Base-by-base conservation (phyloP, 2,888 invertebrate species). In the Melipona beecheii region DNA sequence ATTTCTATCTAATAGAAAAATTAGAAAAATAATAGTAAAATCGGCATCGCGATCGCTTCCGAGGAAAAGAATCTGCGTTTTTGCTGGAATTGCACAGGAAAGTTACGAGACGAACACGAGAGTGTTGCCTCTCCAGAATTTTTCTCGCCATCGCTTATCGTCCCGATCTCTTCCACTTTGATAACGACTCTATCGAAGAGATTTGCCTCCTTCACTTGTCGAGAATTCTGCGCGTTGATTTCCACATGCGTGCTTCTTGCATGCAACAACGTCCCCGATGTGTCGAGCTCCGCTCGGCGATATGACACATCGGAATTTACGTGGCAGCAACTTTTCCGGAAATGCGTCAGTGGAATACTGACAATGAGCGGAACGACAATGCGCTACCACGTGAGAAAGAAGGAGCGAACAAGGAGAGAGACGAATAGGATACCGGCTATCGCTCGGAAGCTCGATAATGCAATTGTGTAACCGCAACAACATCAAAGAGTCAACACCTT, bases 401-500 rank as follows among this genome's bases (percentile, higher is more conserved):
- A 21, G 24, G 6, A 19, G 13, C 13, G 9, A 58, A 54, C 13
- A 65, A 17, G 6, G 60, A 19, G 62, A 13, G 24, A 43, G 17
- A 36, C 13, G 13, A 21, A 17, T n/a, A 52, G 52, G 24, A 50
- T 24, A 58, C 27, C 43, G 52, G 54, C 81, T 86, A 80, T 80
- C 86, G 75, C 2, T 62, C n/a, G 62, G 56, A 43, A 73, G 70
- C 62, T 52, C 73, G 72, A 73, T 73, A 64, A 66, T 65, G 36
- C 21, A 58, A 43, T 85, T 84, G 74, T 82, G 80, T 81, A 86
- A 87, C 80, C 75, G 69, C 75, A 80, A 76, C 70, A 71, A 79
- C 87, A 81, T 87, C 85, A 85, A 83, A 58, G 78, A 76, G 78
- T 85, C 84, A 78, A 77, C 36, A 9, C 17, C 36, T 36, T 60